Conservation (phyloP, 2,888 invertebrate genomes). For the Ceramica pisi region DNA sequence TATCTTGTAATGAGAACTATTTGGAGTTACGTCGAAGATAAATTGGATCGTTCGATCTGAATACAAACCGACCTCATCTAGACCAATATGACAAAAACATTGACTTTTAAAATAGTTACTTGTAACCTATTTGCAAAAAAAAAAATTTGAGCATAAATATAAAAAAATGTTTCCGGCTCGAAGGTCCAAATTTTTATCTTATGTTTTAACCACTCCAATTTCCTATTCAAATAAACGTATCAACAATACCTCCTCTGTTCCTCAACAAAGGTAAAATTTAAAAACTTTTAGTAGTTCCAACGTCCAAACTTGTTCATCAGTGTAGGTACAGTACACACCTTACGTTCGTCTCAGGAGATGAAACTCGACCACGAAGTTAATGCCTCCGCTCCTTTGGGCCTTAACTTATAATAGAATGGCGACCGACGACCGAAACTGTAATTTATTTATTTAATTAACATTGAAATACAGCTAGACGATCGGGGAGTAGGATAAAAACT, state of each 20-base stretch:
- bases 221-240: background rate
- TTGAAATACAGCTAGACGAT: conserved; percentile 28
- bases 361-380: conserved; percentile 64
- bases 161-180: background rate
- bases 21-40: background rate
- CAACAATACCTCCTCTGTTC: background rate
- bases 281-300: conserved; percentile 35
- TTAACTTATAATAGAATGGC: conserved; percentile 64
- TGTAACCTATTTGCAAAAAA: no score
- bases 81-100: no score
- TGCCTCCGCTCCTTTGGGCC: conserved; percentile 52
- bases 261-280: conserved; percentile 8
- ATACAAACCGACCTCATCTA: no score
- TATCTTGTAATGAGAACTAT: background rate
- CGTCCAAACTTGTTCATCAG: conserved; percentile 43
- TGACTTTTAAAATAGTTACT: no score
- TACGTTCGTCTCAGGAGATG: conserved; percentile 52
- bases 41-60: background rate
- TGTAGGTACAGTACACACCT: conserved; percentile 30
- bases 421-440: conserved; percentile 50
- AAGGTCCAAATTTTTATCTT: background rate
- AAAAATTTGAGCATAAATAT: no score
- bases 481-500: conserved; percentile 8
- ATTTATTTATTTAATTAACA: conserved; percentile 64
- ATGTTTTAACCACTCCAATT: background rate